Evolutionary conservation across 2,797 vertebrate species (phyloP).

Genomic region (Lepidocolaptes lacrymiger): DNA sequence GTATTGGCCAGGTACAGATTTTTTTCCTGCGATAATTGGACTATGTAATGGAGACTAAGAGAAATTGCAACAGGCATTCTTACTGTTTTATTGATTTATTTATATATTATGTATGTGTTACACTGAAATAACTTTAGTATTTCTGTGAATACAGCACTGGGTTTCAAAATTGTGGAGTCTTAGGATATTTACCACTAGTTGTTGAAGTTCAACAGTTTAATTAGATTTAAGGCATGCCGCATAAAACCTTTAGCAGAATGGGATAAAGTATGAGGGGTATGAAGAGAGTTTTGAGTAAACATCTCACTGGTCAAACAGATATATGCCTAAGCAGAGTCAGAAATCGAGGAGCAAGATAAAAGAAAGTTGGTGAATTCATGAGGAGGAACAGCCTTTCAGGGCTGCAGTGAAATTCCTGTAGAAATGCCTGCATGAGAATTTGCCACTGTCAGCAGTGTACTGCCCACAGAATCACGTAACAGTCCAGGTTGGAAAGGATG

Average conservation of each 20-base stretch:
- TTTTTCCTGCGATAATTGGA: background rate
- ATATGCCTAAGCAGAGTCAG: background rate
- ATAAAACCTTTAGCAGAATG: background rate
- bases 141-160: background rate
- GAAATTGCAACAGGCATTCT: background rate
- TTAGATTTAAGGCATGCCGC: background rate
- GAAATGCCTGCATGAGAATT: background rate
- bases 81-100: background rate
- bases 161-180: background rate
- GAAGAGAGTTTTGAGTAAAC: background rate
- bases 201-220: background rate
- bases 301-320: background rate
- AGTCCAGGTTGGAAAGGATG: background rate
- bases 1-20: accelerated
- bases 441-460: background rate
- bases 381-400: background rate
- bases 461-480: background rate
- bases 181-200: background rate
- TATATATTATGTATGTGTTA: background rate
- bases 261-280: background rate
- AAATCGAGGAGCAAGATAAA: background rate
- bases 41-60: background rate
- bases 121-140: background rate
- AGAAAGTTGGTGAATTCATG: background rate
- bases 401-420: background rate